These are phyloP conservation scores for Hippocampus guttulatus DNA, from an alignment of 2,113 vertebrate species.

Conservation along the genomic window DNA sequence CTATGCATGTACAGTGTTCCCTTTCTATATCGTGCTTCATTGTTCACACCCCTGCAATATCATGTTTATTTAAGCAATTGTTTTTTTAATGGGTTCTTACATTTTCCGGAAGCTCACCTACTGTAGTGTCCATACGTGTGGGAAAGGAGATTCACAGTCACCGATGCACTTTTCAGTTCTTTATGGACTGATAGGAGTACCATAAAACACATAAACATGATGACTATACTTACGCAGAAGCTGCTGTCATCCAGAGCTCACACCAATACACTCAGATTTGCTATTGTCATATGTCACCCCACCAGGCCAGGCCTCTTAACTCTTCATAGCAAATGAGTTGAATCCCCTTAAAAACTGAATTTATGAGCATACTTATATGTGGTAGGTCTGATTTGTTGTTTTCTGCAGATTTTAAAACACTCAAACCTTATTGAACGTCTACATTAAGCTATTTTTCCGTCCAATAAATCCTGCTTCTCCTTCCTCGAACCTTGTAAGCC, in stretches of 20 bases:
- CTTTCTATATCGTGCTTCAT: neutral
- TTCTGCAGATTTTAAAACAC: slow-evolving; percentile 1
- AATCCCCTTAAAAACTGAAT: neutral
- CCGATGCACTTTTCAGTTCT: too few relatives aligned
- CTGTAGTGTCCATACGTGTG: too few relatives aligned
- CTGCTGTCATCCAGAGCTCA: neutral
- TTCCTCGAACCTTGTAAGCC: slow-evolving; percentile 24
- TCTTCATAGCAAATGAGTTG: neutral
- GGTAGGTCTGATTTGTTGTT: too few relatives aligned
- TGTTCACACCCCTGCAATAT: neutral
- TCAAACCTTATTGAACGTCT: slow-evolving; percentile 13
- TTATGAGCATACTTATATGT: neutral
- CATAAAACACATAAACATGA: too few relatives aligned
- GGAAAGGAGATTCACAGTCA: too few relatives aligned
- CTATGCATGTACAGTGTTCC: neutral
- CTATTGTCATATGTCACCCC: too few relatives aligned
- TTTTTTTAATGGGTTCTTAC: neutral
- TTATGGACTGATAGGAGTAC: neutral
- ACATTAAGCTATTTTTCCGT: slow-evolving; percentile 4
- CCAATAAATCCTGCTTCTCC: slow-evolving; percentile 21
- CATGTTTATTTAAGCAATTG: neutral
- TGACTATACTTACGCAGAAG: neutral
- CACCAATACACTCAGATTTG: neutral
- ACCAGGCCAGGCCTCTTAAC: neutral
- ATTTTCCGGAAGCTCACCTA: too few relatives aligned